phyloP scores from a whole-genome alignment of 2,113 vertebrate genomes.

The Boulengeromyrus knoepffleri region DNA sequence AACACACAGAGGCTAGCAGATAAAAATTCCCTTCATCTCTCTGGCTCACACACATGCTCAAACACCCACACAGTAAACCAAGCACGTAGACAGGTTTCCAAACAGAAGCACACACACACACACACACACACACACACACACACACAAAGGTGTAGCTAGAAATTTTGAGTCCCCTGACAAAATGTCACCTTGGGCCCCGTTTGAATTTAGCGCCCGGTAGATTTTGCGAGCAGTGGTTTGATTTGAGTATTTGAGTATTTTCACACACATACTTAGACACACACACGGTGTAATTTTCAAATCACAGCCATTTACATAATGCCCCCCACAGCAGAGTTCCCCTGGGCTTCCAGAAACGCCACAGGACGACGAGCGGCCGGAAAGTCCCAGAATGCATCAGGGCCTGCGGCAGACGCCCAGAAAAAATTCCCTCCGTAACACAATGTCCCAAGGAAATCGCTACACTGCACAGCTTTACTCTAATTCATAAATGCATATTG shows the following conservation, averaged over 20 bases:
- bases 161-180: background rate
- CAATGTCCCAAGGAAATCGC: background rate
- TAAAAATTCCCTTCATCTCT: slow-evolving; percentile 16
- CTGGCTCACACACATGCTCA: background rate
- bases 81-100: background rate
- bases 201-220: background rate
- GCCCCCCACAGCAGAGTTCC: background rate
- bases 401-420: background rate
- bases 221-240: background rate
- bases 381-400: background rate
- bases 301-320: background rate
- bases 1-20: slow-evolving; percentile 5
- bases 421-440: background rate
- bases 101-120: background rate
- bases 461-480: background rate
- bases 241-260: background rate
- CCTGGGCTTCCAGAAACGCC: background rate
- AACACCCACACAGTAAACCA: background rate
- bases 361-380: background rate
- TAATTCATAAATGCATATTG: background rate
- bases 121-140: background rate
- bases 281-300: background rate
- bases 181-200: background rate
- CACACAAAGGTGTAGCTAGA: background rate
- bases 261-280: background rate